A percentile compares a stretch with the other conserved stretches of the same genome.
Evolutionary conservation across 1,140 invertebrate species (phyloP).

Genomic region (Nebria ingens): DNA sequence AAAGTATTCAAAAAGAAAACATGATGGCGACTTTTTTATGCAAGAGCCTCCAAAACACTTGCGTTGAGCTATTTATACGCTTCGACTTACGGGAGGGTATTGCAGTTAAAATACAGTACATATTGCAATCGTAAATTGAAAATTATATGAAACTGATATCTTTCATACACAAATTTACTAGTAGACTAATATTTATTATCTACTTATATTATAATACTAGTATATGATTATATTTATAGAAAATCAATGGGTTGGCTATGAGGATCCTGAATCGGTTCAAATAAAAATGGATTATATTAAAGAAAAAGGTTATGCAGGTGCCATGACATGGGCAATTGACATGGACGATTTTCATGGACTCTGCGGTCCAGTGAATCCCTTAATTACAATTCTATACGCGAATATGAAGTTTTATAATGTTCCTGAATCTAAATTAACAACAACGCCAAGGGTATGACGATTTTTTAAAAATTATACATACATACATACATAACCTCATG

Average conservation of each 20-base stretch:
- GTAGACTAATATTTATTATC: background rate
- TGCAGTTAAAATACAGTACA: too few relatives aligned
- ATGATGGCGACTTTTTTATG: too few relatives aligned
- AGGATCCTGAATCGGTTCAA: slow-evolving; percentile 65
- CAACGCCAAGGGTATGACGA: slow-evolving; percentile 60
- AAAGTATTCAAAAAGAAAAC: too few relatives aligned
- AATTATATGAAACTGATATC: too few relatives aligned
- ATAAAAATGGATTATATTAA: slow-evolving; percentile 84
- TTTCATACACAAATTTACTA: too few relatives aligned
- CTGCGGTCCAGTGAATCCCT: slow-evolving; percentile 60
- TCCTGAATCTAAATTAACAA: slow-evolving; percentile 50
- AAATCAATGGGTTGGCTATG: slow-evolving; percentile 88
- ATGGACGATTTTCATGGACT: slow-evolving; percentile 76
- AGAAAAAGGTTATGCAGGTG: slow-evolving; percentile 66
- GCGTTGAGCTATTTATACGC: too few relatives aligned
- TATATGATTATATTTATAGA: slow-evolving; percentile 32
- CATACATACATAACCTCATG: too few relatives aligned
- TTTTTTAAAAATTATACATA: slow-evolving; percentile 8
- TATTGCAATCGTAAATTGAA: too few relatives aligned
- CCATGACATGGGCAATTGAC: slow-evolving; percentile 82
- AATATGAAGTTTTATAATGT: slow-evolving; percentile 66
- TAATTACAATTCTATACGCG: slow-evolving; percentile 60
- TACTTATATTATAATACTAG: slow-evolving; percentile 5
- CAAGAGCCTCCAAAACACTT: too few relatives aligned
- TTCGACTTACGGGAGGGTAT: too few relatives aligned